These are phyloP conservation scores for Seladonia tumulorum DNA, from an alignment of 2,888 invertebrate genomes.

Conservation along the genomic window DNA sequence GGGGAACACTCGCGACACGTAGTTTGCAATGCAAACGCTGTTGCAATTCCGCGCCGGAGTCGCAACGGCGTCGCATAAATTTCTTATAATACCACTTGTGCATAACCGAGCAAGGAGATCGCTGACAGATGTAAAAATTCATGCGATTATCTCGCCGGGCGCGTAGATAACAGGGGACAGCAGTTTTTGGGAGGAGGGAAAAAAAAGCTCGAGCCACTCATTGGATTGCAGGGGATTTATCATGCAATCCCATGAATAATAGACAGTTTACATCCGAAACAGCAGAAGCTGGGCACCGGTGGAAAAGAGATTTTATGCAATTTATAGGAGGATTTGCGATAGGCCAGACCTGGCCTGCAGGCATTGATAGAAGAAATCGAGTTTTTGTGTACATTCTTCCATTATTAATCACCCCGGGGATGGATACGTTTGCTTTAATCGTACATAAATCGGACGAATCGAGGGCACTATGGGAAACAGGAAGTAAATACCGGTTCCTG, in stretches of 20 bases:
- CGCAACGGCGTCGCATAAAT: constrained; percentile 18
- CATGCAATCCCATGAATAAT: constrained; percentile 57
- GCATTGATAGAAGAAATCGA: constrained; percentile 56
- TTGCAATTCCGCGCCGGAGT: constrained; percentile 22
- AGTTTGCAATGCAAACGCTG: constrained; percentile 43
- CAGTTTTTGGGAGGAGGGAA: not conserved
- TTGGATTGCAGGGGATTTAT: constrained; percentile 32
- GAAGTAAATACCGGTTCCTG: constrained; percentile 8
- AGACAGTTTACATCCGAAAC: constrained; percentile 57
- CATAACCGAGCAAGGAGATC: not conserved
- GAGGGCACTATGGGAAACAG: not conserved
- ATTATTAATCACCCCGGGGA: constrained; percentile 54
- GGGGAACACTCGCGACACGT: not conserved
- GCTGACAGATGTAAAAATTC: constrained; percentile 2
- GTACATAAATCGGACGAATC: constrained; percentile 25
- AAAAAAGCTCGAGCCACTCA: constrained; percentile 10
- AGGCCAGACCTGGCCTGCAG: constrained; percentile 19
- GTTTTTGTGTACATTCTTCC: constrained; percentile 47
- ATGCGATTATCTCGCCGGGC: not conserved
- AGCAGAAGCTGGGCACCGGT: constrained; percentile 33
- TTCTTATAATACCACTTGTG: constrained; percentile 13
- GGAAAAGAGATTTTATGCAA: constrained; percentile 55
- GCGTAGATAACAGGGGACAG: not conserved
- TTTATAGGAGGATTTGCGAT: constrained; percentile 59
- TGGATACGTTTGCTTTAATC: constrained; percentile 50